These are phyloP conservation scores for Brachionus plicatilis DNA, from an alignment of 1,140 invertebrate genomes.

Conservation along the genomic window DNA sequence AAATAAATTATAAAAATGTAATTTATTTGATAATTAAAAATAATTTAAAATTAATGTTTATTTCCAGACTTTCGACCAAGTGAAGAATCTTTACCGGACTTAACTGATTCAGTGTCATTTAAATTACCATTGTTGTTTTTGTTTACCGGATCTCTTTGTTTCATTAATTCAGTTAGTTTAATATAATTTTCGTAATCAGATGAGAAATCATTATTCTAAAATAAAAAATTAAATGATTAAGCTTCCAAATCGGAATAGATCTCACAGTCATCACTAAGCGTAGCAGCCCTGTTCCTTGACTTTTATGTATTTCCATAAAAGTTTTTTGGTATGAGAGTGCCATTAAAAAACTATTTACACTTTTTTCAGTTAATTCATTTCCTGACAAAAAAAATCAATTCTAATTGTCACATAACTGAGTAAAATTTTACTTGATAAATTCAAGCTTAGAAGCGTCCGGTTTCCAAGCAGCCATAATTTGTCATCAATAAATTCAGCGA, in stretches of 20 bases:
- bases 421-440: constrained; percentile 34
- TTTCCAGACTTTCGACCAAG: constrained; percentile 27
- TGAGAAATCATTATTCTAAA: neutral
- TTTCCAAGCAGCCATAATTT: constrained; percentile 18
- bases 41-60: neutral
- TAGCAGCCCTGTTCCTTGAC: neutral
- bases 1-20: too few relatives aligned
- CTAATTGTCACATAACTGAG: too few relatives aligned
- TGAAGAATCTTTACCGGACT: constrained; percentile 30
- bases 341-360: constrained; percentile 10
- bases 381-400: neutral
- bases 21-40: neutral
- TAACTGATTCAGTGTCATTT: neutral
- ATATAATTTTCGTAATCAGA: neutral
- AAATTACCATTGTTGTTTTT: neutral
- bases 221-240: neutral
- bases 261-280: neutral
- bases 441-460: constrained; percentile 3
- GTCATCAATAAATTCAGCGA: constrained; percentile 29
- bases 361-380: neutral
- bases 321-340: constrained; percentile 29
- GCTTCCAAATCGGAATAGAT: neutral
- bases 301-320: constrained; percentile 28
- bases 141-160: constrained; percentile 24
- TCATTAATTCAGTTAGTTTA: neutral